Evolutionary conservation across 2,888 invertebrate species (phyloP), one percentile per base, ranked within the genome.

Genomic region (Volucella inflata): DNA sequence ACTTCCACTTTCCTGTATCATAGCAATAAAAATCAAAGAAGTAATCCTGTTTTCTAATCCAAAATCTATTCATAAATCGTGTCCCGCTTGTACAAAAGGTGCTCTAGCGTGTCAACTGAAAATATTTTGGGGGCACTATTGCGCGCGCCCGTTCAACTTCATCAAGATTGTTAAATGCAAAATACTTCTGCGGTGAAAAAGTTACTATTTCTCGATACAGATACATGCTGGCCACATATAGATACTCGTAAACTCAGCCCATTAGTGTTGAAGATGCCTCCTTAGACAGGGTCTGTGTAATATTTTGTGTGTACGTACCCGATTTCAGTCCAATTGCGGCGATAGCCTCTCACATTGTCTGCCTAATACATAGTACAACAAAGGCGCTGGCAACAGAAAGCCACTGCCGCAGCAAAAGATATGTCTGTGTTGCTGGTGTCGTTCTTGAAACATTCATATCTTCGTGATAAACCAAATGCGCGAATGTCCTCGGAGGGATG

Each of bases 101-200:
- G n/a, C n/a, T n/a, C n/a, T n/a, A n/a, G n/a, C n/a, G n/a, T n/a
- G n/a, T 74, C 78, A 83, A 83, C 79, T 79, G 78, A 83, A 78
- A 83, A 74, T 74, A 68, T 83, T 48, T 71, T 48, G 36, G 40
- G 42, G 40, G n/a, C n/a, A n/a, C n/a, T n/a, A n/a, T n/a, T n/a
- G 64, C 57, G 57, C 50, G 46, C 60, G 42, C 74, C 48, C 67
- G 60, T 72, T 78, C 62, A 48, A 38, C 76, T 68, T n/a, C n/a
- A 82, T 82, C 87, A 87, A 82, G 87, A 87, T 82, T 87, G 87
- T 87, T 82, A 87, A 87, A 87, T 87, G 87, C 87, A 87, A 87
- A 78, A 87, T 87, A 87, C 87, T 87, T 87, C 82, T 87, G 87
- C 87, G 87, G 81, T 87, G 87, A 87, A 87, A 87, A 87, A 87